A percentile compares a stretch with the other conserved stretches of the same genome.
These are phyloP conservation scores for Drosophila kohkoa DNA, from an alignment of 1,140 invertebrate species.

Conservation along the genomic window DNA sequence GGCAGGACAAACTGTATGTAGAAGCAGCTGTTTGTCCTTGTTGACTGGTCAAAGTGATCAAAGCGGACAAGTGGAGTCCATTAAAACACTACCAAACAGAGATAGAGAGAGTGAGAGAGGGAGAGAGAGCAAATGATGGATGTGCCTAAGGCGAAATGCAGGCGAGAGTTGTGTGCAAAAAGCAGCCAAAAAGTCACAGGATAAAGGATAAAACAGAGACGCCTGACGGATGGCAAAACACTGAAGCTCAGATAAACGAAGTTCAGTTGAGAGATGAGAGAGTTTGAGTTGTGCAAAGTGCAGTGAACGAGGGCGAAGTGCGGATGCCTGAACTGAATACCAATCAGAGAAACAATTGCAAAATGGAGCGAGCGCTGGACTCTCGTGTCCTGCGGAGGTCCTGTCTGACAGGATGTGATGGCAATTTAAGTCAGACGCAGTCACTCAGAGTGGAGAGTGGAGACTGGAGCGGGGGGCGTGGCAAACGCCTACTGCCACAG, in stretches of 20 bases:
- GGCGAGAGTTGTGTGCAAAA: conserved; percentile 34
- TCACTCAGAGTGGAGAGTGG: conserved; percentile 55
- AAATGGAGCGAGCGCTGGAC: conserved; percentile 31
- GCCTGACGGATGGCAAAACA: conserved; percentile 16
- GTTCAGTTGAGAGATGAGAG: too few species aligned
- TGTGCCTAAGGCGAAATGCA: conserved; percentile 76
- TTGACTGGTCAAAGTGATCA: conserved; percentile 60
- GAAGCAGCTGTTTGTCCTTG: conserved; percentile 26
- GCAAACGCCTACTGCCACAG: conserved; percentile 33
- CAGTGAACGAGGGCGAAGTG: conserved; percentile 19
- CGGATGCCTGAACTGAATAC: conserved; percentile 65
- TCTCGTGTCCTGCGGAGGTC: neutral
- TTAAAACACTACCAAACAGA: conserved; percentile 75
- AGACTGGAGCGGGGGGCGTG: conserved; percentile 48
- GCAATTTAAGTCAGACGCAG: conserved; percentile 82
- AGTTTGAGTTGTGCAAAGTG: conserved; percentile 39
- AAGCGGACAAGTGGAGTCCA: conserved; percentile 81
- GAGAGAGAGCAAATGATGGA: conserved; percentile 63
- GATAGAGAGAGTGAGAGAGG: too few species aligned
- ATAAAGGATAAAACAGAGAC: conserved; percentile 11
- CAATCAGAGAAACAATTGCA: conserved; percentile 80
- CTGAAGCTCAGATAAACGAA: conserved; percentile 24
- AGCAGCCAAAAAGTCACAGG: conserved; percentile 52
- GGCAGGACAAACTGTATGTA: conserved; percentile 39
- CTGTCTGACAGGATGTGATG: conserved; percentile 71